phyloP scores from a whole-genome alignment of 2,113 vertebrate genomes.

The Malurus melanocephalus region DNA sequence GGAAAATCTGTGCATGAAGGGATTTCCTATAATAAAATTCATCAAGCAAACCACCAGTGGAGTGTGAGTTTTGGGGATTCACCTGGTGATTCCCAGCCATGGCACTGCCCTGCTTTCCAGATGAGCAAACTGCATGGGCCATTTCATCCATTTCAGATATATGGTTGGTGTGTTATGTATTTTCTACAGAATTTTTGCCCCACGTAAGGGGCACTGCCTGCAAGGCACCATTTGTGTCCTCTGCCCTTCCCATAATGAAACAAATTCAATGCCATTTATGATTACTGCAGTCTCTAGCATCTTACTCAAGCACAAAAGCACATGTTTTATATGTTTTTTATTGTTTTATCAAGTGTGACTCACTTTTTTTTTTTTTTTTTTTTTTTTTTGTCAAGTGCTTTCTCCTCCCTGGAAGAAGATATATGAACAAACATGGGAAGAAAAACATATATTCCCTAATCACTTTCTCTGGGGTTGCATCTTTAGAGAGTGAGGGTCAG shows the following conservation, averaged over 20 bases:
- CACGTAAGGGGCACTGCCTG: background rate
- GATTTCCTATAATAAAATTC: background rate
- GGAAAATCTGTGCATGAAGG: background rate
- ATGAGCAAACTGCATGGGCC: background rate
- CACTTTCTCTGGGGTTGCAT: background rate
- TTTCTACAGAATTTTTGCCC: background rate
- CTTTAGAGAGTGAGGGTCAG: background rate
- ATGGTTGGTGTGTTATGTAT: background rate
- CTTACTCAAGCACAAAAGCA: background rate
- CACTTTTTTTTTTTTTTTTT: background rate
- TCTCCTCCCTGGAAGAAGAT: background rate
- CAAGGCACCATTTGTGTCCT: background rate
- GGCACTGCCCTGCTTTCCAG: background rate
- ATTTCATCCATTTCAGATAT: background rate
- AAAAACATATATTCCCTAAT: background rate
- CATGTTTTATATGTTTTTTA: background rate
- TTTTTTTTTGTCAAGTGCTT: background rate
- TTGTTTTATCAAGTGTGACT: background rate
- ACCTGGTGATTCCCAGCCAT: background rate
- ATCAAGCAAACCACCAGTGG: background rate
- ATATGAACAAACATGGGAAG: background rate
- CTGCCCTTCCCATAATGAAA: background rate
- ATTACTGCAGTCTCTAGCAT: background rate
- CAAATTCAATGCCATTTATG: background rate
- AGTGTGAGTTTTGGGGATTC: background rate